Evolutionary conservation across 53 echinoderm and acorn worm genomes (phyloP).

Genomic region (Echinarachnius parma): DNA sequence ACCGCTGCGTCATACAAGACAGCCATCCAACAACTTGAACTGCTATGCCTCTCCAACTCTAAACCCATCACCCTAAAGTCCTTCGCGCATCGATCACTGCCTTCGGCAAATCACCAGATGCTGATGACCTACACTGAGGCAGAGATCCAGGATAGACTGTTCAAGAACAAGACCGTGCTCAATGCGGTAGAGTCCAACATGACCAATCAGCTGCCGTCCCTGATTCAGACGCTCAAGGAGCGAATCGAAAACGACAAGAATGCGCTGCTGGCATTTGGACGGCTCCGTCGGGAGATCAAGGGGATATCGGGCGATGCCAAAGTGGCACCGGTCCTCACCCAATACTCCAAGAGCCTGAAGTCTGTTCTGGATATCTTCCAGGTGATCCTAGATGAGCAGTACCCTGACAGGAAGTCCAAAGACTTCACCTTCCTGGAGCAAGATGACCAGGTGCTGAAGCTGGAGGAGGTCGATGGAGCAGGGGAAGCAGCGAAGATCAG

Average conservation of each 20-base stretch:
- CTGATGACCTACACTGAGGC: conserved; percentile 77
- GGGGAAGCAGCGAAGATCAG: too few species aligned
- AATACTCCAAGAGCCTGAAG: conserved; percentile 75
- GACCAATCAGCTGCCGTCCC: conserved; percentile 64
- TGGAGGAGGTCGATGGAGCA: conserved; percentile 44
- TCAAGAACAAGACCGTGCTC: conserved; percentile 86
- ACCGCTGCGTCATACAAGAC: conserved; percentile 61
- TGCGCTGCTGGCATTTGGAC: conserved; percentile 80
- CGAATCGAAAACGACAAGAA: conserved; percentile 89
- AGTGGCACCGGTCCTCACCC: conserved; percentile 79
- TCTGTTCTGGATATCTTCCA: conserved; percentile 68
- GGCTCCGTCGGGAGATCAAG: conserved; percentile 74
- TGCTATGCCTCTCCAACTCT: conserved; percentile 62
- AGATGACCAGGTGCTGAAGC: conserved; percentile 57
- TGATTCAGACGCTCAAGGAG: conserved; percentile 71
- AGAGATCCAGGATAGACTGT: conserved; percentile 76
- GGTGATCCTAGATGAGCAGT: conserved; percentile 65
- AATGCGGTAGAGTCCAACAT: conserved; percentile 78
- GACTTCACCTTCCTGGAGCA: conserved; percentile 55
- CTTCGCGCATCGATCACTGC: conserved; percentile 41
- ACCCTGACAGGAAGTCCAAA: conserved; percentile 57
- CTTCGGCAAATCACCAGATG: conserved; percentile 73
- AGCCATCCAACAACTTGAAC: conserved; percentile 70
- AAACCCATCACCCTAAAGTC: conserved; percentile 73
- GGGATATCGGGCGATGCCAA: conserved; percentile 76